Conservation (phyloP, 2,113 vertebrate species). For the Antechinus flavipes region DNA sequence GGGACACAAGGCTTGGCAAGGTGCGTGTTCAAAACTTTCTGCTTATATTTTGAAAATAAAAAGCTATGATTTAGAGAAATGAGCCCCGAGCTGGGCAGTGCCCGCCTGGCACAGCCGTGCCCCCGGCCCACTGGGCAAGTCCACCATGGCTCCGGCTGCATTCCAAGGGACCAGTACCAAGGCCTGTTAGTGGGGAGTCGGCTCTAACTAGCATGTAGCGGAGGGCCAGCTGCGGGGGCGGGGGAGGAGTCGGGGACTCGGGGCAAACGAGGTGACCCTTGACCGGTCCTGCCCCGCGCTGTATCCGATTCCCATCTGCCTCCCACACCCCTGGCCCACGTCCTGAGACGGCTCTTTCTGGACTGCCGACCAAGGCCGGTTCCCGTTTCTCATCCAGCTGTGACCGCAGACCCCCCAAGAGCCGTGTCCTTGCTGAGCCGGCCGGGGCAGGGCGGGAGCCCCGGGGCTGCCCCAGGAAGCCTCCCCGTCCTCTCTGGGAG, state of each 20-base stretch:
- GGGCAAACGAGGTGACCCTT: background rate
- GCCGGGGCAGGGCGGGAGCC: too few species aligned
- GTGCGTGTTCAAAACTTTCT: too few species aligned
- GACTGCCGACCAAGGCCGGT: constrained; percentile 38
- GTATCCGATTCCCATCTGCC: constrained; percentile 46
- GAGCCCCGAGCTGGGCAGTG: too few species aligned
- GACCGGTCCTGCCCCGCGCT: background rate
- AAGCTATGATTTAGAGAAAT: too few species aligned
- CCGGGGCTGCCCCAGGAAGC: too few species aligned
- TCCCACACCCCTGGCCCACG: constrained; percentile 52
- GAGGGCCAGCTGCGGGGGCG: background rate
- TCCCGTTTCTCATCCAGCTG: constrained; percentile 7
- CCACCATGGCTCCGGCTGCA: background rate
- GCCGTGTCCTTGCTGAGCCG: too few species aligned
- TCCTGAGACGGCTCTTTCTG: constrained; percentile 62
- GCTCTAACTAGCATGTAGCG: too few species aligned
- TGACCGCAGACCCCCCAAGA: background rate
- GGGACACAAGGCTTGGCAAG: too few species aligned
- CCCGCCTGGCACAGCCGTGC: background rate
- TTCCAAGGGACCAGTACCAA: background rate
- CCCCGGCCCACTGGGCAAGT: background rate
- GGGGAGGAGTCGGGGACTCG: fast-evolving
- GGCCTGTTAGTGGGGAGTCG: too few species aligned
- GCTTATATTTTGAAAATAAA: too few species aligned
- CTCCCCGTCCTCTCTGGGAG: constrained; percentile 50